These are phyloP conservation scores for Drosophila melanogaster DNA, from an alignment of 1,140 invertebrate genomes.

Conservation along the genomic window DNA sequence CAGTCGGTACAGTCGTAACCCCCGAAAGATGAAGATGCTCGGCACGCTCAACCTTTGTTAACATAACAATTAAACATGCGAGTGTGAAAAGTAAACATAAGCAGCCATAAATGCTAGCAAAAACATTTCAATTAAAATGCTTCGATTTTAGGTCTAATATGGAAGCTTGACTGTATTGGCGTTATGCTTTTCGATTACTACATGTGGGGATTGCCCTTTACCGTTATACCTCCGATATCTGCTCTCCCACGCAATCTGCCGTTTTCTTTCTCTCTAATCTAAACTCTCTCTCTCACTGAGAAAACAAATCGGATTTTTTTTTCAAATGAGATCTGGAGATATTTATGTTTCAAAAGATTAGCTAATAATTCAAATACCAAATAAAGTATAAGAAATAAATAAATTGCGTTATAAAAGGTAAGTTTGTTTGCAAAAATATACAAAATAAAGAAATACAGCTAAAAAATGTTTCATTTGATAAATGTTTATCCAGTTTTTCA, in stretches of 20 bases:
- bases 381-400: no score
- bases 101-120: constrained; percentile 28
- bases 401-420: no score
- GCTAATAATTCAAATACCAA: no score
- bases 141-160: constrained; percentile 1
- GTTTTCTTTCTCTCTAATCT: constrained; percentile 4
- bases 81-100: constrained; percentile 39
- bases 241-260: constrained; percentile 11
- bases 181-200: constrained; percentile 9
- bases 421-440: no score
- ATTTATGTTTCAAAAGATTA: no score
- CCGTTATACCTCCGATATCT: constrained; percentile 53
- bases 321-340: neutral
- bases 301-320: neutral
- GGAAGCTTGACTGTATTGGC: constrained; percentile 31
- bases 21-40: constrained; percentile 11
- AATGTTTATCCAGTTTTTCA: no score
- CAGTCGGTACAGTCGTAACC: constrained; percentile 23
- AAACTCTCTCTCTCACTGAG: neutral
- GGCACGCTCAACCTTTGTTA: constrained; percentile 21
- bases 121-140: constrained; percentile 43
- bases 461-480: no score
- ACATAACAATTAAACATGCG: constrained; percentile 40
- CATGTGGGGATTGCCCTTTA: constrained; percentile 38
- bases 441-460: no score